Conservation (phyloP, 2,888 invertebrate genomes). For the Erebia palarica region DNA sequence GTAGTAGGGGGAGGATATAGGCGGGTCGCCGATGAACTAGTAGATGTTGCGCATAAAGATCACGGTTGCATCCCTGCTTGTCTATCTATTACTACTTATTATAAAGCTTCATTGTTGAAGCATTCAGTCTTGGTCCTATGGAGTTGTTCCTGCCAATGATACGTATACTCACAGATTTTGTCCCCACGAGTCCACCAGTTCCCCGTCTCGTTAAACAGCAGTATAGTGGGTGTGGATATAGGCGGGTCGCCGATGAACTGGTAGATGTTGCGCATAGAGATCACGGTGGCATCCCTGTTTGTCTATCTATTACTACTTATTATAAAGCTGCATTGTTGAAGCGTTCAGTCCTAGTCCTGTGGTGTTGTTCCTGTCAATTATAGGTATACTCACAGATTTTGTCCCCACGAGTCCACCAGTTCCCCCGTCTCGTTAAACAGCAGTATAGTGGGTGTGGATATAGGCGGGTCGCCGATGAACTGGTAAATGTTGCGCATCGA, state of each 20-base stretch:
- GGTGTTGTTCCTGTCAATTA: not conserved
- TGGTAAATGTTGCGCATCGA: slow-evolving; percentile 79
- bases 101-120: too few relatives aligned
- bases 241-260: slow-evolving; percentile 80
- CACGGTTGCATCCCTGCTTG: too few relatives aligned
- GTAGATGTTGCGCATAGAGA: slow-evolving; percentile 71
- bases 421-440: slow-evolving; percentile 84
- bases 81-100: too few relatives aligned
- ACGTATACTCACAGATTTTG: slow-evolving; percentile 80
- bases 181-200: slow-evolving; percentile 86
- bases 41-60: too few relatives aligned
- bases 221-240: slow-evolving; percentile 84
- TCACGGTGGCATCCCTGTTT: too few relatives aligned
- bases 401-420: slow-evolving; percentile 86
- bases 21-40: too few relatives aligned
- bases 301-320: too few relatives aligned
- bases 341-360: not conserved
- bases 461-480: slow-evolving; percentile 81
- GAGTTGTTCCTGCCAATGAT: too few relatives aligned
- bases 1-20: too few relatives aligned
- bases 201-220: slow-evolving; percentile 84
- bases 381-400: slow-evolving; percentile 81
- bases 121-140: too few relatives aligned
- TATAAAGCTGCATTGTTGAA: too few relatives aligned
- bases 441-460: slow-evolving; percentile 84